These are phyloP conservation scores for Rutpela maculata DNA, from an alignment of 2,888 invertebrate genomes.

Conservation along the genomic window DNA sequence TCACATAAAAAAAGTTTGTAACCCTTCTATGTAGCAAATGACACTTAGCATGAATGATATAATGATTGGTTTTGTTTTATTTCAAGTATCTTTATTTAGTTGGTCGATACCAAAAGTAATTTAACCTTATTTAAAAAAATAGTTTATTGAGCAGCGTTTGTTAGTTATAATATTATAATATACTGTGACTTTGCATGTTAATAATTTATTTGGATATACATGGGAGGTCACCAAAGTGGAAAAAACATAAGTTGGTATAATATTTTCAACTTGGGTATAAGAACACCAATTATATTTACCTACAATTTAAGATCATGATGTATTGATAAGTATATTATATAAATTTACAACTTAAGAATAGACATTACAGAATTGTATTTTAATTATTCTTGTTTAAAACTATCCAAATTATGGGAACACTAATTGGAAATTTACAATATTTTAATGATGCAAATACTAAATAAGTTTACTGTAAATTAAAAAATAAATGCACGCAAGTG, in stretches of 20 bases:
- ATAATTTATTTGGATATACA: slow-evolving; percentile 20
- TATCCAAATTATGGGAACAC: not conserved
- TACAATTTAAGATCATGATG: not conserved
- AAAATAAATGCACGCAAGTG: too few relatives aligned
- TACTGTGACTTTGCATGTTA: slow-evolving; percentile 11
- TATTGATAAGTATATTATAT: not conserved
- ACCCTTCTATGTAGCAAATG: not conserved
- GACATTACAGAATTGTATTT: not conserved
- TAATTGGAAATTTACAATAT: too few relatives aligned
- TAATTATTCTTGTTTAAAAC: not conserved
- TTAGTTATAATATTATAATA: slow-evolving; percentile 10
- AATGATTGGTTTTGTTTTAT: not conserved
- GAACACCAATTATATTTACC: slow-evolving; percentile 7
- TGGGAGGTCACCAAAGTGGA: slow-evolving; percentile 11
- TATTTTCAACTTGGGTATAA: slow-evolving; percentile 28
- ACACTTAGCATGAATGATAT: not conserved
- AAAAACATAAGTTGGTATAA: slow-evolving; percentile 20
- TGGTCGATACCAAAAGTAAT: slow-evolving; percentile 5
- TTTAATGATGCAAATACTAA: too few relatives aligned
- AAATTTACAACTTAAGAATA: not conserved
- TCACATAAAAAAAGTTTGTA: too few relatives aligned
- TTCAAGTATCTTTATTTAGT: slow-evolving; percentile 33
- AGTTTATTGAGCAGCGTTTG: slow-evolving; percentile 3
- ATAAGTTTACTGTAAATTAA: too few relatives aligned
- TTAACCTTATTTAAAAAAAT: slow-evolving; percentile 2